Evolutionary conservation across 2,888 invertebrate species (phyloP), one percentile per base, ranked within the genome.

Genomic region (Erynnis tages): DNA sequence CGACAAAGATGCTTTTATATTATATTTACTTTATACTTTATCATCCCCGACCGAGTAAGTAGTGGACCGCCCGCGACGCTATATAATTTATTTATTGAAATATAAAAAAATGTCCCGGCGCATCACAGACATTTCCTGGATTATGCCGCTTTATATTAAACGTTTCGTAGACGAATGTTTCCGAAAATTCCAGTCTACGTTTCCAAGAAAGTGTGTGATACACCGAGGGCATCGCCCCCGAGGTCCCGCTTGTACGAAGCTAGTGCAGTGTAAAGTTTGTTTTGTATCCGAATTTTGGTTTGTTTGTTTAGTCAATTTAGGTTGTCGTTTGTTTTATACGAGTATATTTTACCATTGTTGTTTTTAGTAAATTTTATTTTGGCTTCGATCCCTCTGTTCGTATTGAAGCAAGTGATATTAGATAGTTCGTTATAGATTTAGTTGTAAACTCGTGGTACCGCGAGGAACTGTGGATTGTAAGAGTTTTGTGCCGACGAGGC

Each of bases 301-400:
- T 53, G 58, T 34, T 43, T 49, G 41, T 43, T 69, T 71, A 73
- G 71, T 73, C 67, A 62, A 60, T 71, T 66, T 72, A 71, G 71
- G 75, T 80, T 81, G 79, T 79, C 75, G 64, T 74, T 79, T 74
- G 77, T 84, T 85, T 80, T 84, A 66, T 79, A 76, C 67, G 67
- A 72, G 76, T 80, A 84, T 84, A 81, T 83, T 85, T 82, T 83
- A 82, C 72, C 71, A 65, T 79, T 84, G 83, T 86, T 85, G 69
- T 79, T 83, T 82, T 81, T 83, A 66, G 77, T 75, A 76, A 82
- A 77, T 81, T 82, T 84, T 85, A 86, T 86, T 86, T 71, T 73
- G 65, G 81, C 84, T 77, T 73, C 76, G 69, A 64, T 61, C 69
- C 70, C 65, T 57, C 63, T 59, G 62, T 63, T 62, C 53, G 65